Conservation (phyloP, 2,888 invertebrate genomes). For the Lomographa bimaculata region DNA sequence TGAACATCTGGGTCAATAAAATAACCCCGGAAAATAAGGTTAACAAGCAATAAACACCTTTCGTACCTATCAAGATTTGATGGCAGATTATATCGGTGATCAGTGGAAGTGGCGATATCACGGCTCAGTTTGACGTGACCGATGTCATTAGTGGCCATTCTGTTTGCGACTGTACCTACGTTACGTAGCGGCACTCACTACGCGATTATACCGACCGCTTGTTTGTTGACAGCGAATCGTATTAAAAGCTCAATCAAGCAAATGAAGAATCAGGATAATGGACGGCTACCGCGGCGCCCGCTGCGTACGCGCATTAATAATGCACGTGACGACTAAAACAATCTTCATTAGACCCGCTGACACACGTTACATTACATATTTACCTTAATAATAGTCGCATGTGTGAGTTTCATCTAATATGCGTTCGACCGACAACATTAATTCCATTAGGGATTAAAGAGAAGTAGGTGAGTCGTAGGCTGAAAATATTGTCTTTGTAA, state of each 20-base stretch:
- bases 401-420: conserved; percentile 48
- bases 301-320: conserved; percentile 83
- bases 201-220: conserved; percentile 72
- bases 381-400: conserved; percentile 40
- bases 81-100: conserved; percentile 41
- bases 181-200: conserved; percentile 58
- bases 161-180: conserved; percentile 30
- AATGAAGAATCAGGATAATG: conserved; percentile 83
- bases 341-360: conserved; percentile 77
- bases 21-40: conserved; percentile 17
- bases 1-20: conserved; percentile 12
- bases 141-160: conserved; percentile 62
- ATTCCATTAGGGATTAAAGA: conserved; percentile 57
- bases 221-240: conserved; percentile 75
- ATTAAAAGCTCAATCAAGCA: conserved; percentile 84
- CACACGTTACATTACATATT: conserved; percentile 73
- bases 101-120: conserved; percentile 60
- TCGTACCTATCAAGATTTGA: conserved; percentile 43
- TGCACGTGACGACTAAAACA: conserved; percentile 75
- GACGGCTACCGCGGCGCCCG: conserved; percentile 63
- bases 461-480: conserved; percentile 36
- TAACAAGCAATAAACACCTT: conserved; percentile 37
- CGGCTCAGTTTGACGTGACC: conserved; percentile 68
- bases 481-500: conserved; percentile 45
- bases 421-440: conserved; percentile 42